These are phyloP conservation scores for Eulemur rufifrons DNA, from an alignment of 2,113 vertebrate species.

Conservation along the genomic window DNA sequence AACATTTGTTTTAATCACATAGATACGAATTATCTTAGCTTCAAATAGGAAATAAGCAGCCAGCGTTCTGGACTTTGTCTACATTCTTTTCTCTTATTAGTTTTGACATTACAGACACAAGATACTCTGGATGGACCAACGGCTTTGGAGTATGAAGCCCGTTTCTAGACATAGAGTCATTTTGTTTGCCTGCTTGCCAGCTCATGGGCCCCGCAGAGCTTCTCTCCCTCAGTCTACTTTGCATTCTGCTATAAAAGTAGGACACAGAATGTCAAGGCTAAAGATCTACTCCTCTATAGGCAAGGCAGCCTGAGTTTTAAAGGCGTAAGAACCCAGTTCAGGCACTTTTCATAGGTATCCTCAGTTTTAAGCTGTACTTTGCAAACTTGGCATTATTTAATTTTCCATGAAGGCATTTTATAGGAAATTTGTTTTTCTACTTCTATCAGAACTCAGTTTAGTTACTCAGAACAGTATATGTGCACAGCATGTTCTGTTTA, in stretches of 20 bases:
- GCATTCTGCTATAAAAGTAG: neutral
- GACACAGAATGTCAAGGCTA: neutral
- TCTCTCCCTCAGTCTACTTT: neutral
- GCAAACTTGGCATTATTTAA: neutral
- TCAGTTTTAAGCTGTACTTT: neutral
- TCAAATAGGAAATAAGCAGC: conserved; percentile 18
- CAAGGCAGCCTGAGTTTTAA: neutral
- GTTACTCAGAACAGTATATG: neutral
- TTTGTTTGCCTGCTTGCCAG: neutral
- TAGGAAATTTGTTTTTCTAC: neutral
- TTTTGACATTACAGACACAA: conserved; percentile 62
- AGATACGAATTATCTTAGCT: conserved; percentile 38
- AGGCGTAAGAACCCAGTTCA: neutral
- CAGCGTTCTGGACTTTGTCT: conserved; percentile 64
- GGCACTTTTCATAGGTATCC: neutral
- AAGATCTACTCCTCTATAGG: neutral
- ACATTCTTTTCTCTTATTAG: neutral
- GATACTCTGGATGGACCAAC: conserved; percentile 5
- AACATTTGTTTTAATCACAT: neutral
- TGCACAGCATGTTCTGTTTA: neutral
- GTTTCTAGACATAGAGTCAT: conserved; percentile 30
- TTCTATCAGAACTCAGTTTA: neutral
- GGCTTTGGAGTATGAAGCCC: neutral
- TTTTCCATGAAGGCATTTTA: neutral
- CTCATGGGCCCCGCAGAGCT: neutral